Evolutionary conservation across 2,113 vertebrate species (phyloP).

Genomic region (Chamaea fasciata): DNA sequence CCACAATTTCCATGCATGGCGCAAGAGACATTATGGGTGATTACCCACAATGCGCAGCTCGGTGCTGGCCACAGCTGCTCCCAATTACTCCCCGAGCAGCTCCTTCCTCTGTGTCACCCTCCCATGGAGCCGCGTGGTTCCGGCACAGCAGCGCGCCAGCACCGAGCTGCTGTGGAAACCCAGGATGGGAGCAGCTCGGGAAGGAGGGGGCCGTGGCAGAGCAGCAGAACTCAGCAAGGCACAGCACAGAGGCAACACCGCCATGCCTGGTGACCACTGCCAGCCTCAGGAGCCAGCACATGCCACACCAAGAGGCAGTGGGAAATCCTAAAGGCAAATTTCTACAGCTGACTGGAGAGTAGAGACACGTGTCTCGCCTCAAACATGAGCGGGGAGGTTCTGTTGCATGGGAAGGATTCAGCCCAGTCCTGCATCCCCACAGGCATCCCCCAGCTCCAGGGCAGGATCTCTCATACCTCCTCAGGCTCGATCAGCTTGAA

Average conservation of each 20-base stretch:
- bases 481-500: constrained; percentile 97
- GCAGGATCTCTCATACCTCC: constrained; percentile 72
- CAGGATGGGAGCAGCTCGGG: background rate
- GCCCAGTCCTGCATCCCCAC: background rate
- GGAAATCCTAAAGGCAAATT: background rate
- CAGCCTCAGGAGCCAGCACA: fast-evolving
- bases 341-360: background rate
- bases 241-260: background rate
- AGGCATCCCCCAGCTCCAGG: background rate
- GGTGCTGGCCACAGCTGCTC: constrained; percentile 68
- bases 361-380: fast-evolving
- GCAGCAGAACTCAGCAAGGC: background rate
- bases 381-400: fast-evolving
- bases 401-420: background rate
- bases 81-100: constrained; percentile 66
- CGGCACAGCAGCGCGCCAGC: background rate
- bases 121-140: background rate
- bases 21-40: constrained; percentile 68
- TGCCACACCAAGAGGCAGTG: fast-evolving
- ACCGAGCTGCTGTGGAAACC: background rate
- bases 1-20: constrained; percentile 64
- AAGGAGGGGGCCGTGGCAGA: background rate
- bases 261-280: fast-evolving
- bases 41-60: constrained; percentile 68
- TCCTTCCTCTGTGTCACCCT: constrained; percentile 59